A percentile compares a stretch with the other conserved stretches of the same genome.
phyloP scores from a whole-genome alignment of 2,888 invertebrate genomes.

The Lasioglossum leucozonium region DNA sequence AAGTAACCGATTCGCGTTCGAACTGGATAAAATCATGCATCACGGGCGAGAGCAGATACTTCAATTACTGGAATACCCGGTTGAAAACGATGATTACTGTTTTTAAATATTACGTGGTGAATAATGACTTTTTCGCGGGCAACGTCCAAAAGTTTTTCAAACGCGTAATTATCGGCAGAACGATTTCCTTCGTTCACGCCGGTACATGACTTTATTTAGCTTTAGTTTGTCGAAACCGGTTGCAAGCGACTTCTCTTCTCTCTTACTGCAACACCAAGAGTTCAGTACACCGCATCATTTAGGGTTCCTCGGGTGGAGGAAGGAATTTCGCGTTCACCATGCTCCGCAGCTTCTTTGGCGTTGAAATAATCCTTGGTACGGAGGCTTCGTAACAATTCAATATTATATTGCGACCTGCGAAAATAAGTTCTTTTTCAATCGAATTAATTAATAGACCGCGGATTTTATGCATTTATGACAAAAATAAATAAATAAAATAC shows the following conservation, averaged over 20 bases:
- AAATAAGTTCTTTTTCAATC: not conserved
- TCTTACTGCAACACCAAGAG: constrained; percentile 56
- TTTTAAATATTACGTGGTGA: constrained; percentile 40
- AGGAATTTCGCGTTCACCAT: constrained; percentile 67
- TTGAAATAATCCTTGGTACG: constrained; percentile 43
- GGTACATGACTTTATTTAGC: constrained; percentile 77
- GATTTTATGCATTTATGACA: too few relatives aligned
- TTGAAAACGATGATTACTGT: constrained; percentile 17
- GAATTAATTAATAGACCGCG: not conserved
- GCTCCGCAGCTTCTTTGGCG: constrained; percentile 58
- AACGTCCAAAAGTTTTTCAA: constrained; percentile 53
- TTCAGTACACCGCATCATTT: constrained; percentile 68
- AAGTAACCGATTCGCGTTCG: not conserved
- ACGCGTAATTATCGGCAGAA: constrained; percentile 63
- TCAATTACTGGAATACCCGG: constrained; percentile 13
- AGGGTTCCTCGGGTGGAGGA: constrained; percentile 66
- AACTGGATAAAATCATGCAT: not conserved
- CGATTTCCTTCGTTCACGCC: constrained; percentile 64
- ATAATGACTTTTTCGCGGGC: constrained; percentile 37
- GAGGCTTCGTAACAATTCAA: constrained; percentile 4
- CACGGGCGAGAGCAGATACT: not conserved
- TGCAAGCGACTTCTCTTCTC: constrained; percentile 68
- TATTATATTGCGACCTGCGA: not conserved
- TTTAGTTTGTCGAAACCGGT: constrained; percentile 78
- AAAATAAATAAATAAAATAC: too few relatives aligned